Percentiles rank a stretch among this genome's conserved stretches.
These are phyloP conservation scores for Craterocephalus amniculus DNA, from an alignment of 2,797 vertebrate genomes.

Conservation along the genomic window DNA sequence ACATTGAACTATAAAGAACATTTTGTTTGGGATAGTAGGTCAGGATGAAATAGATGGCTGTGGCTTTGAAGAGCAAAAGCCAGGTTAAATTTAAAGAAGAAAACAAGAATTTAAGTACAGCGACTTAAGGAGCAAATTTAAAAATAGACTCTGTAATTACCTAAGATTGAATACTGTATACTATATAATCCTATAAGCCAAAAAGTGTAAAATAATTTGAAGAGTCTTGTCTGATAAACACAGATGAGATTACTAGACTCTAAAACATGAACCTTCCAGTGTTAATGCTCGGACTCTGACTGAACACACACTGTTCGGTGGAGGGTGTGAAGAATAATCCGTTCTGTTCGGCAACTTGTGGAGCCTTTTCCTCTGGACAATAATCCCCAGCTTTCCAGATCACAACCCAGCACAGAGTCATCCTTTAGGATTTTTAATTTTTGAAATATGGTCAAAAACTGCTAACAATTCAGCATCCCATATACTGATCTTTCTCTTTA, in stretches of 20 bases:
- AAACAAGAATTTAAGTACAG: constrained; percentile 1
- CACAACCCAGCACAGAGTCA: too few species aligned
- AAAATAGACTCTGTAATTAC: neutral
- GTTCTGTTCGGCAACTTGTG: neutral
- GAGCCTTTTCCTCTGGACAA: neutral
- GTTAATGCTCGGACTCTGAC: constrained; percentile 1
- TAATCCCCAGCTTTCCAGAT: neutral
- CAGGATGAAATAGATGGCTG: constrained; percentile 5
- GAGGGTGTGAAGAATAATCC: too few species aligned
- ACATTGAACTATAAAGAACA: constrained; percentile 6
- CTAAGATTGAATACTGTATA: neutral
- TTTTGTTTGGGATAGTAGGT: constrained; percentile 16
- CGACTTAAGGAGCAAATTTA: neutral
- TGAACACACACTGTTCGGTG: neutral
- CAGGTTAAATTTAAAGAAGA: neutral
- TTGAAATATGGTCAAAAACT: neutral
- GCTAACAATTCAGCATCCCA: neutral
- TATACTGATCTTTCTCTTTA: neutral
- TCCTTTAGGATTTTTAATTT: too few species aligned
- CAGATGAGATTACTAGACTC: neutral
- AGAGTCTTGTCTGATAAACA: neutral
- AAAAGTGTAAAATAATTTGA: neutral
- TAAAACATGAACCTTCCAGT: constrained; percentile 32
- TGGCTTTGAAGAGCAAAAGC: constrained; percentile 17
- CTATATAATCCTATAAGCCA: neutral